Percentiles rank a stretch among this genome's conserved stretches.
These are phyloP conservation scores for Berghia stephanieae DNA, from an alignment of 1,140 invertebrate genomes.

Conservation along the genomic window DNA sequence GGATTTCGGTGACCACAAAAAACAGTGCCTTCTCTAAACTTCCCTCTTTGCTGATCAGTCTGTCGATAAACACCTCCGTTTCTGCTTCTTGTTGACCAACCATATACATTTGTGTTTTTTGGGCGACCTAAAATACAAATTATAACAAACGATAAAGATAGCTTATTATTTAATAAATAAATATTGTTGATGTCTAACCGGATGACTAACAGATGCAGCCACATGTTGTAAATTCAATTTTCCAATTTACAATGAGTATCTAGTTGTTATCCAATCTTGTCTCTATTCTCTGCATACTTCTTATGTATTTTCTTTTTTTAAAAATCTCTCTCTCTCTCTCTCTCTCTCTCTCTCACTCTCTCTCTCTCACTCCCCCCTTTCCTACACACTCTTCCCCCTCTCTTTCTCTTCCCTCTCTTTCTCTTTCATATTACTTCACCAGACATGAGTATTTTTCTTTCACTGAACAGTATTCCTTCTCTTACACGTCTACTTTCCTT, in stretches of 20 bases:
- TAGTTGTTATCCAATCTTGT: not conserved
- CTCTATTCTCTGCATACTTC: not conserved
- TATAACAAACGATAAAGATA: not conserved
- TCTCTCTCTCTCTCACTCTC: too few species aligned
- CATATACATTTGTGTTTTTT: slow-evolving; percentile 50
- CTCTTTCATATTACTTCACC: too few species aligned
- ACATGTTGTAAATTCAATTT: not conserved
- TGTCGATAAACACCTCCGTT: slow-evolving; percentile 52
- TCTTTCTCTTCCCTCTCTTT: too few species aligned
- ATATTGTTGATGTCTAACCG: not conserved
- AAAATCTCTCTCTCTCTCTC: too few species aligned
- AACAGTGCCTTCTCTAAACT: slow-evolving; percentile 52
- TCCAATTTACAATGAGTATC: not conserved
- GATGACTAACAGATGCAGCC: too few species aligned
- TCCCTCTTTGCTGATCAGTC: slow-evolving; percentile 46
- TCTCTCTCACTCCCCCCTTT: too few species aligned
- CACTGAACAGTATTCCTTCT: too few species aligned
- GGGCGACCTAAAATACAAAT: slow-evolving; percentile 43
- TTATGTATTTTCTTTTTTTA: not conserved
- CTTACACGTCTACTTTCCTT: not conserved
- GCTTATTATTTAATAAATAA: not conserved
- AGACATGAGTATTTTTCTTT: too few species aligned
- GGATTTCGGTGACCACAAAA: slow-evolving; percentile 46
- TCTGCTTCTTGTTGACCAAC: slow-evolving; percentile 57
- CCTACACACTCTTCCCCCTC: too few species aligned